phyloP scores from a whole-genome alignment of 92 coral and sea anemone species.

The Palythoa grandiflora region DNA sequence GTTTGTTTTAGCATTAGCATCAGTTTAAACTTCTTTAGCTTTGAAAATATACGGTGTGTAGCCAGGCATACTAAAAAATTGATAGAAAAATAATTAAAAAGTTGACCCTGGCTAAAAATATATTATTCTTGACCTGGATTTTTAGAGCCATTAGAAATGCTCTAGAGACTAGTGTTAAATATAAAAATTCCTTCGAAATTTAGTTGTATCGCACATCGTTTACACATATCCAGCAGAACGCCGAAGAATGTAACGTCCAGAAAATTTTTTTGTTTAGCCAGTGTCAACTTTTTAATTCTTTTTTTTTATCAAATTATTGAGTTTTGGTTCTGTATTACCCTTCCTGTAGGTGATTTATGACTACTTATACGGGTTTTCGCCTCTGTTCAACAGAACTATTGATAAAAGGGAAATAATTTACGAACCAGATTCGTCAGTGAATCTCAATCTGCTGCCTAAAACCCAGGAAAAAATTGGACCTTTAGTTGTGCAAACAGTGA shows the following conservation, averaged over 20 bases:
- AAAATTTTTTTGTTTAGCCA: too few relatives aligned
- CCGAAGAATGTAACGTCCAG: too few relatives aligned
- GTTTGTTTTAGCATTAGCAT: background rate
- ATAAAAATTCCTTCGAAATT: too few relatives aligned
- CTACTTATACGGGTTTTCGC: background rate
- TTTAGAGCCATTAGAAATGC: too few relatives aligned
- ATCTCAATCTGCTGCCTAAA: background rate
- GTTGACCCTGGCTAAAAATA: too few relatives aligned
- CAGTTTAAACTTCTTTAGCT: background rate
- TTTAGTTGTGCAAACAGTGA: constrained; percentile 15
- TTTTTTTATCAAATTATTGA: background rate
- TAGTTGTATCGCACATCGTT: too few relatives aligned
- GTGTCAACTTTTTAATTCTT: too few relatives aligned
- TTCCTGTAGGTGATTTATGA: background rate
- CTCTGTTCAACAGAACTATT: background rate
- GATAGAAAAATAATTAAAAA: too few relatives aligned
- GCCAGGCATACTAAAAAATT: background rate
- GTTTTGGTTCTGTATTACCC: too few relatives aligned
- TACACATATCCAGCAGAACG: too few relatives aligned
- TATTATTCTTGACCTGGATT: too few relatives aligned
- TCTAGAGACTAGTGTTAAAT: too few relatives aligned
- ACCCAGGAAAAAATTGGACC: constrained; percentile 35
- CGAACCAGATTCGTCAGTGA: background rate
- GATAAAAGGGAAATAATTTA: constrained; percentile 14
- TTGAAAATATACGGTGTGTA: background rate